phyloP scores from a whole-genome alignment of 2,113 vertebrate genomes.

The Vulpes lagopus region DNA sequence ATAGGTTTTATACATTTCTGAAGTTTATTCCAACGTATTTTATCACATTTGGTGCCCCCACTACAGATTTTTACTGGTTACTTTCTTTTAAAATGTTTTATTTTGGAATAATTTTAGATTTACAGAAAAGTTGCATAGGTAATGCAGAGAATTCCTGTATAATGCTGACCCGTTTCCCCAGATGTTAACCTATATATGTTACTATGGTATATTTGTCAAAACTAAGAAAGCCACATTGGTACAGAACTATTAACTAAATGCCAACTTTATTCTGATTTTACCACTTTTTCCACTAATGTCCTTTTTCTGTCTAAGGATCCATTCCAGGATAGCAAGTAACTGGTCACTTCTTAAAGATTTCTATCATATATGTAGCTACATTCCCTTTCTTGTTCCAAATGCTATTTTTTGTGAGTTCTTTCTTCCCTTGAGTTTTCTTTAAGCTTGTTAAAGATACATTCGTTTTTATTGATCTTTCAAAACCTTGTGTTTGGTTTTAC shows the following conservation, averaged over 20 bases:
- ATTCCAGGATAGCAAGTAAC: not conserved
- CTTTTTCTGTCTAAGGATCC: not conserved
- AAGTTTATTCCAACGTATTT: not conserved
- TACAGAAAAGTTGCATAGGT: not conserved
- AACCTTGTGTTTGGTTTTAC: not conserved
- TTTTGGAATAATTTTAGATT: constrained; percentile 14
- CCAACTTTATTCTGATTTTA: not conserved
- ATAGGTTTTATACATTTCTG: not conserved
- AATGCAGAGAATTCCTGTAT: not conserved
- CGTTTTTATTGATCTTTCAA: not conserved
- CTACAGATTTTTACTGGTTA: not conserved
- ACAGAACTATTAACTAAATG: not conserved
- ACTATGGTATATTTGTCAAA: not conserved
- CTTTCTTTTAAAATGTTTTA: not conserved
- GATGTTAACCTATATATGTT: not conserved
- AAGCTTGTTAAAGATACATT: not conserved
- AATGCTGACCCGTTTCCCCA: not conserved
- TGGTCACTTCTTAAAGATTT: not conserved
- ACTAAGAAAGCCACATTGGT: not conserved
- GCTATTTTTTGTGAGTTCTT: not conserved
- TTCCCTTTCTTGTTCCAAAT: not conserved
- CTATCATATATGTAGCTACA: not conserved
- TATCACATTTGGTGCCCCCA: not conserved
- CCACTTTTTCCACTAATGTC: not conserved
- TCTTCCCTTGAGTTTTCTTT: not conserved